Conservation (phyloP, 1,140 invertebrate species). For the Bursaphelenchus mucronatus region DNA sequence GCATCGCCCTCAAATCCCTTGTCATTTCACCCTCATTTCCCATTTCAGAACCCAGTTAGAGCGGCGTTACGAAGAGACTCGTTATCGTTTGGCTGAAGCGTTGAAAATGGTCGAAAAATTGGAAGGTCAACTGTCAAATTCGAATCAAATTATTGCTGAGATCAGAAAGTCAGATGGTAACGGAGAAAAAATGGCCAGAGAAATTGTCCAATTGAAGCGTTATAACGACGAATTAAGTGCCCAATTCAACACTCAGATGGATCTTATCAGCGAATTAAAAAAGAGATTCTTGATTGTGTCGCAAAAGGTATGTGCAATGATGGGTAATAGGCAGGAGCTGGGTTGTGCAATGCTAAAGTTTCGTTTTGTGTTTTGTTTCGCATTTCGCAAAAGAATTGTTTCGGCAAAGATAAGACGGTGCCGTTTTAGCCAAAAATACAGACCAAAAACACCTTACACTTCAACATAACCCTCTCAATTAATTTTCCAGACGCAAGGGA, state of each 20-base stretch:
- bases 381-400: too few relatives aligned
- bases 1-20: too few relatives aligned
- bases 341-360: neutral
- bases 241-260: constrained; percentile 55
- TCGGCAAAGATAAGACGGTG: too few relatives aligned
- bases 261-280: constrained; percentile 52
- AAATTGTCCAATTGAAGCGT: constrained; percentile 39
- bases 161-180: constrained; percentile 2
- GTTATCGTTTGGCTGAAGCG: constrained; percentile 39
- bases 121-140: constrained; percentile 32
- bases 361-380: constrained; percentile 20
- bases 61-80: constrained; percentile 43
- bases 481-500: constrained; percentile 30
- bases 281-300: constrained; percentile 41
- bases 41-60: constrained; percentile 44
- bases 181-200: constrained; percentile 10
- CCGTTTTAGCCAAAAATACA: too few relatives aligned
- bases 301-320: constrained; percentile 2
- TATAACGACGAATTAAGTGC: constrained; percentile 51
- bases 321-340: neutral
- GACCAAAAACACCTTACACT: constrained; percentile 17
- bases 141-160: neutral
- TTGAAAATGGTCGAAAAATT: constrained; percentile 31
- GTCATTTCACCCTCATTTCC: too few relatives aligned
- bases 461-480: constrained; percentile 1